These are phyloP conservation scores for Dermochelys coriacea DNA, from an alignment of 2,797 vertebrate genomes.

Conservation along the genomic window DNA sequence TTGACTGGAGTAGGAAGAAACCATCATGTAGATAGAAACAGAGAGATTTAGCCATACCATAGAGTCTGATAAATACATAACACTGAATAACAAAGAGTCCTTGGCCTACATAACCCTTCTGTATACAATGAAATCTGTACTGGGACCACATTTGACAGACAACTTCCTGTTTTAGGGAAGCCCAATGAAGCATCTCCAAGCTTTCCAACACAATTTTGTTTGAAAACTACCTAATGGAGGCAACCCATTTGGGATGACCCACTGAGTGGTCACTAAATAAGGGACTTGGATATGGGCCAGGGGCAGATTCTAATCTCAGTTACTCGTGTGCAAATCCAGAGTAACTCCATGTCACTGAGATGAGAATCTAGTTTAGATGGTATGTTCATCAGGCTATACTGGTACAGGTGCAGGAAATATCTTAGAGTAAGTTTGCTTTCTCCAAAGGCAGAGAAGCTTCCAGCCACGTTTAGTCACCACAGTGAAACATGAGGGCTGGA, in stretches of 20 bases:
- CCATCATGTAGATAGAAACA: background rate
- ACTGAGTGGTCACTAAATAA: constrained; percentile 40
- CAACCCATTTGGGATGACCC: constrained; percentile 42
- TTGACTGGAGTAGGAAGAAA: background rate
- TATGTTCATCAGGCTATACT: constrained; percentile 55
- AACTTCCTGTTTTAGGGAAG: background rate
- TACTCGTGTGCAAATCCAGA: constrained; percentile 48
- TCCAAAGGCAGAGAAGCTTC: background rate
- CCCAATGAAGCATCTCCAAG: background rate
- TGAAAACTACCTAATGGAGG: constrained; percentile 47
- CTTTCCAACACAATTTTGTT: background rate
- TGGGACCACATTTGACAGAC: constrained; percentile 33
- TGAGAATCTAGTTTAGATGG: constrained; percentile 21
- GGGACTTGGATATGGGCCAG: constrained; percentile 43
- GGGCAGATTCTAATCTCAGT: constrained; percentile 27
- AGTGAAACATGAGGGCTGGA: background rate
- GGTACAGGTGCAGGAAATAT: constrained; percentile 25
- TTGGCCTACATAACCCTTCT: background rate
- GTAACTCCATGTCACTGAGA: constrained; percentile 15
- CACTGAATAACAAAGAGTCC: background rate
- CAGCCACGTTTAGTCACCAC: background rate
- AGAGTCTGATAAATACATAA: background rate
- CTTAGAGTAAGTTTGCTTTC: background rate
- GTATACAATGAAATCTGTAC: background rate
- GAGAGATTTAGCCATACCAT: background rate